Conservation (phyloP, 2,797 vertebrate genomes). For the Pyrocephalus nanus region DNA sequence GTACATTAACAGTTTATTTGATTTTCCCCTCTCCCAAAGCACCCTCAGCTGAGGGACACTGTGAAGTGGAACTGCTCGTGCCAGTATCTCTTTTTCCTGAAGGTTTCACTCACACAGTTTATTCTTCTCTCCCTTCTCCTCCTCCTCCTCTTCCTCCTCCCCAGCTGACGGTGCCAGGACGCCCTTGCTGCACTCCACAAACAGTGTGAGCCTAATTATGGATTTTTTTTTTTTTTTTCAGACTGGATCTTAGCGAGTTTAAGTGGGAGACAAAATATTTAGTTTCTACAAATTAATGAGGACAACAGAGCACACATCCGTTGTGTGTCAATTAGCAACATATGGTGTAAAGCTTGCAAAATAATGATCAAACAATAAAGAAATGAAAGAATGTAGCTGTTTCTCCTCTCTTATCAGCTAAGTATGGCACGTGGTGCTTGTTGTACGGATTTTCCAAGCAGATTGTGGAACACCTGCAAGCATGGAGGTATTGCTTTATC, state of each 20-base stretch:
- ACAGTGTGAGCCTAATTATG: constrained; percentile 52
- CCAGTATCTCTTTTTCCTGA: neutral
- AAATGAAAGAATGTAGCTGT: constrained; percentile 25
- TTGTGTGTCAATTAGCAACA: constrained; percentile 69
- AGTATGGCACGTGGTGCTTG: neutral
- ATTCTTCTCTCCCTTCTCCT: neutral
- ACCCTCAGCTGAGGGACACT: neutral
- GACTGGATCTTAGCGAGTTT: constrained; percentile 19
- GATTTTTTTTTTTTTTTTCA: constrained; percentile 13
- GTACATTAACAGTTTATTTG: neutral
- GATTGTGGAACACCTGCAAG: constrained; percentile 75
- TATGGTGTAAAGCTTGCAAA: constrained; percentile 61
- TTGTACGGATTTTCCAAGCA: constrained; percentile 54
- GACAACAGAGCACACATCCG: constrained; percentile 44
- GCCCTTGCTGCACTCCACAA: constrained; percentile 13
- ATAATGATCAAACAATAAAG: constrained; percentile 67
- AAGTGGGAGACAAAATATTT: constrained; percentile 69
- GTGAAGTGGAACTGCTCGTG: constrained; percentile 16
- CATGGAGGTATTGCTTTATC: neutral
- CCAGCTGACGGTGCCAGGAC: neutral
- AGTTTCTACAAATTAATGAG: constrained; percentile 66
- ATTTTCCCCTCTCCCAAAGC: neutral
- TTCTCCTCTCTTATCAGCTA: constrained; percentile 4
- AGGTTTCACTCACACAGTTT: neutral
- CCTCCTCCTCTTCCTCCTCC: neutral